Percentiles rank a stretch among this genome's conserved stretches.
Conservation (phyloP, 2,113 vertebrate genomes). For the Accipiter cooperii region DNA sequence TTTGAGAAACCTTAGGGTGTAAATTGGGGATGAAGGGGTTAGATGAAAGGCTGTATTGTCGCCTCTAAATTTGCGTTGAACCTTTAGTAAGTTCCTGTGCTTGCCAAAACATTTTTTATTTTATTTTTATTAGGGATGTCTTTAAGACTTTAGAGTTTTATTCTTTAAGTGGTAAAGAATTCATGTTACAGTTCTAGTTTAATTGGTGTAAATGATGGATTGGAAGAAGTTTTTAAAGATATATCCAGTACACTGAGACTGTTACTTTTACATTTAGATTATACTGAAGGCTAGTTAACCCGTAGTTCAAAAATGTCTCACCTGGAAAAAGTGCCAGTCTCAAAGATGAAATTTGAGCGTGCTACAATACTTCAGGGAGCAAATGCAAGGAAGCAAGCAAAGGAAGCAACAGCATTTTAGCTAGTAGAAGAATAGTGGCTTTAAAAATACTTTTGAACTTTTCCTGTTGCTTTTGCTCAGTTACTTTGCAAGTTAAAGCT, state of each 20-base stretch:
- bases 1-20: neutral
- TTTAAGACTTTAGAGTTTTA: neutral
- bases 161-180: neutral
- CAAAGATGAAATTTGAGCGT: neutral
- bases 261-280: neutral
- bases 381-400: neutral
- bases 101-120: neutral
- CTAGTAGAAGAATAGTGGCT: neutral
- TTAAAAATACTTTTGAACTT: neutral
- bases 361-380: neutral
- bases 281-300: neutral
- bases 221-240: neutral
- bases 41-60: neutral
- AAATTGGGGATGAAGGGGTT: neutral
- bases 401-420: neutral
- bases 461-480: neutral
- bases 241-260: neutral
- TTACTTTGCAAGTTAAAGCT: neutral
- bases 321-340: neutral
- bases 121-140: neutral
- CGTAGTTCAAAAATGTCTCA: neutral
- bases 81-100: neutral
- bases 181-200: neutral
- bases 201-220: neutral
- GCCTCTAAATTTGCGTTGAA: neutral